A percentile compares a stretch with the other conserved stretches of the same genome.
phyloP scores from a whole-genome alignment of 2,888 invertebrate species.

The Adineta ricciae region DNA sequence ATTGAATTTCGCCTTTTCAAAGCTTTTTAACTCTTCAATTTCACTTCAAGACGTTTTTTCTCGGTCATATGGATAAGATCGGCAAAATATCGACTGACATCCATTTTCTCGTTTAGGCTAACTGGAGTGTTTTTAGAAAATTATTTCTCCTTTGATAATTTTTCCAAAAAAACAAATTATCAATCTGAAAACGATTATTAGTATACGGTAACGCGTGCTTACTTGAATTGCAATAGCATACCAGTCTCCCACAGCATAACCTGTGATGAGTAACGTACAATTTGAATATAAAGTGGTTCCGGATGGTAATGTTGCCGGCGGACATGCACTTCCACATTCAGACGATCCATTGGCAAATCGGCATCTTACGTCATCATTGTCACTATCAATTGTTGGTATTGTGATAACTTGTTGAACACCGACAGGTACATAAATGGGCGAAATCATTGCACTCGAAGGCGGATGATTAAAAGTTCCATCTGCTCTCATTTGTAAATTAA shows the following conservation, averaged over 20 bases:
- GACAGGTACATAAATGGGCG: neutral
- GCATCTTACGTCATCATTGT: neutral
- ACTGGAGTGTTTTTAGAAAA: too few relatives aligned
- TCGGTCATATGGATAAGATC: too few relatives aligned
- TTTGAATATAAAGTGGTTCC: neutral
- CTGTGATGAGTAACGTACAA: neutral
- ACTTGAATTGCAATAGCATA: slow-evolving; percentile 13
- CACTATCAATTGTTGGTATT: neutral
- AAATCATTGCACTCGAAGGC: neutral
- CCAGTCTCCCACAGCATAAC: neutral
- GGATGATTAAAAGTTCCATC: neutral
- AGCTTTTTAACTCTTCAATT: too few relatives aligned
- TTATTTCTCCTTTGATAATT: too few relatives aligned
- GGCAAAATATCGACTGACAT: too few relatives aligned
- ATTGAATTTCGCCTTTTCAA: too few relatives aligned
- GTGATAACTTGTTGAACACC: neutral
- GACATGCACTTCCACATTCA: neutral
- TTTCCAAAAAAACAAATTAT: too few relatives aligned
- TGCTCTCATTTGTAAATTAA: neutral
- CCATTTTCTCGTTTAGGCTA: too few relatives aligned
- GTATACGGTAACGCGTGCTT: too few relatives aligned
- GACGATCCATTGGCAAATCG: neutral
- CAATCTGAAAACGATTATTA: too few relatives aligned
- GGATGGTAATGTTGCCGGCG: neutral
- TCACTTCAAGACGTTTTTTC: too few relatives aligned